Evolutionary conservation across 2,888 invertebrate genomes (phyloP).

Genomic region (Lycaena phlaeas): DNA sequence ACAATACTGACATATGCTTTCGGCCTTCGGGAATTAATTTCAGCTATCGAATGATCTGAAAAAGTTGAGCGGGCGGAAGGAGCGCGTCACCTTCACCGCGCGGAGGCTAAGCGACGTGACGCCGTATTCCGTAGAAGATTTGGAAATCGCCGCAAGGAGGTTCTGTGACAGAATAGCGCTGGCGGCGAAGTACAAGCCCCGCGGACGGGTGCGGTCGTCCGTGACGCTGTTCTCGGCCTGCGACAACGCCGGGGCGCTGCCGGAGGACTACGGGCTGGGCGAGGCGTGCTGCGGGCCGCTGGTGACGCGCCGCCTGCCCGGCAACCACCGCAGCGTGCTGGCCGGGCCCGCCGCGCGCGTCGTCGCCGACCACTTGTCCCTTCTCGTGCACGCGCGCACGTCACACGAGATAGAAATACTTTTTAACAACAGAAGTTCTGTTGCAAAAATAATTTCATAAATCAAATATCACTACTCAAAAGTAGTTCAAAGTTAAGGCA

Average conservation of each 20-base stretch:
- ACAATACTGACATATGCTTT: no score
- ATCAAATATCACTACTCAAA: no score
- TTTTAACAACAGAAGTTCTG: no score
- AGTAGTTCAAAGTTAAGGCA: no score
- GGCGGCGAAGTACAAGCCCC: constrained; percentile 83
- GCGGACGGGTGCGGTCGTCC: constrained; percentile 75
- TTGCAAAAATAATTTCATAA: no score
- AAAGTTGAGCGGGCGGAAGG: constrained; percentile 73
- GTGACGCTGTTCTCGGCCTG: constrained; percentile 89
- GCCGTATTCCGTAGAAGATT: constrained; percentile 67
- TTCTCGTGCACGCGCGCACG: constrained; percentile 24
- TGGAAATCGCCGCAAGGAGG: constrained; percentile 80
- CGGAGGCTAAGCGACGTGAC: constrained; percentile 70
- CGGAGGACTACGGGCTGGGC: constrained; percentile 91
- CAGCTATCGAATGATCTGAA: constrained; percentile 75
- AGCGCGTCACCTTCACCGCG: constrained; percentile 71
- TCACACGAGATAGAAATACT: no score
- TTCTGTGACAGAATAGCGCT: constrained; percentile 88
- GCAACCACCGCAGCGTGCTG: constrained; percentile 92
- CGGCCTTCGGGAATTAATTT: no score
- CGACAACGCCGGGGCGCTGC: constrained; percentile 87
- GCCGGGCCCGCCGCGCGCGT: constrained; percentile 80
- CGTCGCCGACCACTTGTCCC: constrained; percentile 73
- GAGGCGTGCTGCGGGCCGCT: constrained; percentile 80
- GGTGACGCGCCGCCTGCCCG: constrained; percentile 74